Evolutionary conservation across 2,113 vertebrate genomes (phyloP), one percentile per base, ranked within the genome.

Genomic region (Upupa epops): DNA sequence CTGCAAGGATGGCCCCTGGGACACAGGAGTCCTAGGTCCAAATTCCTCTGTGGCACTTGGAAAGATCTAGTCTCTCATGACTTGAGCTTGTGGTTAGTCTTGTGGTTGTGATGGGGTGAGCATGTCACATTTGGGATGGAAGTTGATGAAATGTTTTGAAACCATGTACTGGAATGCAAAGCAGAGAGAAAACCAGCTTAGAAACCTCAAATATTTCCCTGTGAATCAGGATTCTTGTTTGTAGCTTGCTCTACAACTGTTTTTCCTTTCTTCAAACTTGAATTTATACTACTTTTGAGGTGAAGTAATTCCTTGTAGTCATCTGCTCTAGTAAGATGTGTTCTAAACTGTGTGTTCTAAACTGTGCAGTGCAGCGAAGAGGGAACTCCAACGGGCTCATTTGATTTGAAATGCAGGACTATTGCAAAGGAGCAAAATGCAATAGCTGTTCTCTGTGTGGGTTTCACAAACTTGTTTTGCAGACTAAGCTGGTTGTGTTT

Each of bases 281-380:
- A 22, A 17, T 36, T 71, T 49, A 16, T 6, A 10, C 25, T 77
- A 54, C 4, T 49, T 75, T 42, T 51, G 55, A 80, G 52, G 37
- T 3, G 2, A 5, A 25, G 55, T 11, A 21, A n/a, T 37, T 90
- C 73, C n/a, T 48, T 37, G 22, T 37, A 54, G 31, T 51, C 13
- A 20, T 78, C 26, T 51, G 9, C 61, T 84, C 28, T 37, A 46
- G 34, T 24, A 56, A 4, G 2, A 26, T 14, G 0, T 2, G 2
- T 7, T 86, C 51, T 75, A 29, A 83, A 8, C 46, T 34, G 3
- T 1, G 2, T 2, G 2, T 7, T 86, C 51, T 75, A 29, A 83
- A 8, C 46, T 34, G 3, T 1, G 2, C 11, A 5, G 22, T 2
- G 4, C 28, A 6, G 32, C 32, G 31, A 70, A 65, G 34, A 4